Conservation (phyloP, 2,113 vertebrate genomes). For the Mus musculus region GRCm39 chr11:61726001-61726500, state of each 20-base stretch:
- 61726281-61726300: background rate
- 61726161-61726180: background rate
- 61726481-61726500: no score
- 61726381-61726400: no score
- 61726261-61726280: background rate
- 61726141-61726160: background rate
- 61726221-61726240: background rate
- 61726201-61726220: background rate
- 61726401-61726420: no score
- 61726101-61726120: background rate
- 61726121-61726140: background rate
- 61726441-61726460: no score
- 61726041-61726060: background rate
- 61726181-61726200: conserved; percentile 15
- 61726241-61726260: background rate
- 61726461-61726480: no score
- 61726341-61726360: no score
- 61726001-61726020: background rate
- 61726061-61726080: background rate
- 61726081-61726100: background rate
- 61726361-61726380: no score
- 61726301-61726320: background rate
- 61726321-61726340: background rate
- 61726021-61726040: background rate
- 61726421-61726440: no score